A percentile compares a stretch with the other conserved stretches of the same genome.
phyloP scores from a whole-genome alignment of 2,797 vertebrate species.

The Amblyraja radiata region DNA sequence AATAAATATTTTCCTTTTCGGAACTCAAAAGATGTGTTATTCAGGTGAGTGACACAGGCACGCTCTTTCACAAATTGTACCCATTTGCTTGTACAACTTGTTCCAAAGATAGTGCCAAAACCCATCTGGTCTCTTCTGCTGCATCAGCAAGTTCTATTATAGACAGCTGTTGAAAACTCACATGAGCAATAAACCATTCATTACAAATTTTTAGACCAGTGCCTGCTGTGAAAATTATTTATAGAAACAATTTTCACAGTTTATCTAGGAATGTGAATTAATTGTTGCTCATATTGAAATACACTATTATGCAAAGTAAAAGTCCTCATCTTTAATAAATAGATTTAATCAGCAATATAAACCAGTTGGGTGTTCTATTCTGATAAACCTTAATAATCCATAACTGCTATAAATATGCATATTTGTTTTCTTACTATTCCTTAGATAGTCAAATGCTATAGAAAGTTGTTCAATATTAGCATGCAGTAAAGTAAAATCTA shows the following conservation, averaged over 20 bases:
- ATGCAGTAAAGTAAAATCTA: neutral
- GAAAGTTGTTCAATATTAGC: too few relatives aligned
- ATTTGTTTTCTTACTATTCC: neutral
- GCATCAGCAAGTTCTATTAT: neutral
- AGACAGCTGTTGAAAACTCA: neutral
- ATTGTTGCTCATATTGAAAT: neutral
- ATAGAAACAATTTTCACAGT: neutral
- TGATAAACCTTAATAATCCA: neutral
- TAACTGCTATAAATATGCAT: neutral
- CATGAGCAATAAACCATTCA: neutral
- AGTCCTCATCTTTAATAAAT: neutral
- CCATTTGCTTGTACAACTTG: constrained; percentile 2
- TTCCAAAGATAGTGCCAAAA: constrained; percentile 14
- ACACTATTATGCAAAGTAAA: neutral
- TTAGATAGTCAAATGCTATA: neutral
- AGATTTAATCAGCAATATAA: neutral
- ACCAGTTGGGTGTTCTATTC: neutral
- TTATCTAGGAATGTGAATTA: neutral
- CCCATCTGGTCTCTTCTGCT: neutral
- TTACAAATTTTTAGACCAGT: neutral
- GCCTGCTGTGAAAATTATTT: neutral
- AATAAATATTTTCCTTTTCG: neutral
- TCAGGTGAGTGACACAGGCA: neutral
- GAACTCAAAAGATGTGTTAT: neutral
- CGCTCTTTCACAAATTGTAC: neutral